A percentile compares a stretch with the other conserved stretches of the same genome.
These are phyloP conservation scores for Epsilonema sp. DNA, from an alignment of 2,888 invertebrate genomes.

Conservation along the genomic window DNA sequence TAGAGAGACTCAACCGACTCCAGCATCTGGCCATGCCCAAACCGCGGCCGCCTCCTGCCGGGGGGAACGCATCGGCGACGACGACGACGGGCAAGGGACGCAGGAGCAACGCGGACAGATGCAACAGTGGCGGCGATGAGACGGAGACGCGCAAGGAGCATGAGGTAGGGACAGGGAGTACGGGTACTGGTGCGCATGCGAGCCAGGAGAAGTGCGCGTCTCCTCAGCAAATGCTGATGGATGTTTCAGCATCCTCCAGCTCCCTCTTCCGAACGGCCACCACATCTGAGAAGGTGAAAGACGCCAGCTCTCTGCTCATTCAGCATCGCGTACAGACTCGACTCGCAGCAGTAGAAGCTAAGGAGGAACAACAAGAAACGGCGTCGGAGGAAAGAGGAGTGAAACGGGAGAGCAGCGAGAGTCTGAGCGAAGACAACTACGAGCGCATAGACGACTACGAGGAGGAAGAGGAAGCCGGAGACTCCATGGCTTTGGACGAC, in stretches of 20 bases:
- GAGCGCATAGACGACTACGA: not conserved
- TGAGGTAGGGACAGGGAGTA: not conserved
- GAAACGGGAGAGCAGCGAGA: not conserved
- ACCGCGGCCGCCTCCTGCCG: too few species aligned
- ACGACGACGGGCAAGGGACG: too few species aligned
- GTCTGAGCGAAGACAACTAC: conserved; percentile 8
- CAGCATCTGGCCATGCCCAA: too few species aligned
- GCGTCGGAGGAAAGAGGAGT: not conserved
- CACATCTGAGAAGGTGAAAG: not conserved
- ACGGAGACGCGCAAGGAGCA: too few species aligned
- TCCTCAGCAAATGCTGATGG: too few species aligned
- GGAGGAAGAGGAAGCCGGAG: too few species aligned
- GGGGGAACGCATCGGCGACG: too few species aligned
- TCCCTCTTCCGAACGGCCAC: not conserved
- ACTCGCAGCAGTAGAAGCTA: not conserved
- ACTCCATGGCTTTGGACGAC: not conserved
- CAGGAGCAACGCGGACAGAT: too few species aligned
- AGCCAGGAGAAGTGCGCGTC: too few species aligned
- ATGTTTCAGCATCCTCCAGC: too few species aligned
- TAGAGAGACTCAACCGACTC: too few species aligned
- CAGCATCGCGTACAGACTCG: not conserved
- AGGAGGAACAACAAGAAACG: not conserved
- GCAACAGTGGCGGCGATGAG: too few species aligned
- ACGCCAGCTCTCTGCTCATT: not conserved
- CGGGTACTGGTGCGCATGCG: not conserved